A percentile compares a stretch with the other conserved stretches of the same genome.
Evolutionary conservation across 2,113 vertebrate species (phyloP).

Genomic region (chimpanzee (Pan troglodytes)): DNA sequence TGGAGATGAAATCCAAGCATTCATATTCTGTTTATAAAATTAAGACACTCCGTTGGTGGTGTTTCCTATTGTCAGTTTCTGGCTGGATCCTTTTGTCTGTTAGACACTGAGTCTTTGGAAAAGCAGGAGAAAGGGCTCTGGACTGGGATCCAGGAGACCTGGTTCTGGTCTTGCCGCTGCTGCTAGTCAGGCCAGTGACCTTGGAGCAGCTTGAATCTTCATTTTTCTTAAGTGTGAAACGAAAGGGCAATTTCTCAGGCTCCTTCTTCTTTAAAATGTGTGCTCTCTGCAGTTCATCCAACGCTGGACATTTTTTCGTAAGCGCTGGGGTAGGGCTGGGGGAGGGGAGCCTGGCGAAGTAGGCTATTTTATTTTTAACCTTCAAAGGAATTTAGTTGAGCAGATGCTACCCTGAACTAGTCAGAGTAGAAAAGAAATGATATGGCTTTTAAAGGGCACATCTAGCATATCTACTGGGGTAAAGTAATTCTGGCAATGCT

Average conservation of each 20-base stretch:
- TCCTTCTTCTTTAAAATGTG: constrained; percentile 62
- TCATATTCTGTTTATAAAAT: constrained; percentile 73
- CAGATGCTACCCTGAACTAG: constrained; percentile 88
- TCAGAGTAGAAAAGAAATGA: constrained; percentile 88
- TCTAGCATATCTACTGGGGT: constrained; percentile 88
- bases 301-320: constrained; percentile 67
- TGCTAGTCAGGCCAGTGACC: background rate
- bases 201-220: background rate
- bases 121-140: background rate
- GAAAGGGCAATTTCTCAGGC: background rate
- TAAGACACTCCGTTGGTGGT: constrained; percentile 32
- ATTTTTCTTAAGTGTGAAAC: constrained; percentile 47
- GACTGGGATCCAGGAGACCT: background rate
- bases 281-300: constrained; percentile 65
- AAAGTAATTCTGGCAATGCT: constrained; percentile 90
- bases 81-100: background rate
- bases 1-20: constrained; percentile 76
- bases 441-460: constrained; percentile 89
- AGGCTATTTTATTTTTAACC: constrained; percentile 84
- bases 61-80: constrained; percentile 43
- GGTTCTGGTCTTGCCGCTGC: background rate
- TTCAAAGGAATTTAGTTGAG: constrained; percentile 89
- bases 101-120: background rate
- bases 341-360: constrained; percentile 48
- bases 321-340: constrained; percentile 39